Evolutionary conservation across 2,888 invertebrate species (phyloP), one percentile per base, ranked within the genome.

Genomic region (Cabera pusaria): DNA sequence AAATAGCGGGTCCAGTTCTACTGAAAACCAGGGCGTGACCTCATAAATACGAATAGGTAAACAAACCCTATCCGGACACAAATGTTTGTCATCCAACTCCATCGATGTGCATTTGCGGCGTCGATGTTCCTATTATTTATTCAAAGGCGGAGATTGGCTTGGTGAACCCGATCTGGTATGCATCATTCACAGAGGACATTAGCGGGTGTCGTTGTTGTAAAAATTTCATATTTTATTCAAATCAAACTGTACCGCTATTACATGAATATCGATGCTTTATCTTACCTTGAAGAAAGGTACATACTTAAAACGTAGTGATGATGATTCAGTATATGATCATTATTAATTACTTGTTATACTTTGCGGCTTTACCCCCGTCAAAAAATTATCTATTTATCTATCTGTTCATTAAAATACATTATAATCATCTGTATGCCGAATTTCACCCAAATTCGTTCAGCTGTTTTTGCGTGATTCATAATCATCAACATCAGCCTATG

Each of bases 41-140:
- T 29, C 21, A 34, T 34, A 32, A 25, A 41, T 24, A n/a, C n/a
- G n/a, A n/a, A 7, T 18, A 18, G 21, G 17, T 27, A 35, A 39
- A 32, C n/a, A 33, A 35, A 31, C 12, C 14, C 24, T 27, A 23
- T 12, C 5, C 19, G n/a, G 27, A 33, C 34, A 34, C 22, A 28
- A 40, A 44, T 38, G 22, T 44, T 42, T 44, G 28, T 33, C 36
- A 42, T 33, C 31, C 7, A 23, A 37, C 26, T 39, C 24, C 18
- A 37, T 32, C 37, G 34, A 44, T 16, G 35, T 26, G 14, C 18
- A 29, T 14, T 7, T 17, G 8, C 26, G 24, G 24, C 14, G 6
- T 6, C 14, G 24, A 19, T 6, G n/a, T 1, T 26, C n/a, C 20
- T 21, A 34, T 41, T 38, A 33, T 44, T 44, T 49, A 41, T 44